phyloP scores from a whole-genome alignment of 2,113 vertebrate genomes.

The Toxotes jaculatrix region DNA sequence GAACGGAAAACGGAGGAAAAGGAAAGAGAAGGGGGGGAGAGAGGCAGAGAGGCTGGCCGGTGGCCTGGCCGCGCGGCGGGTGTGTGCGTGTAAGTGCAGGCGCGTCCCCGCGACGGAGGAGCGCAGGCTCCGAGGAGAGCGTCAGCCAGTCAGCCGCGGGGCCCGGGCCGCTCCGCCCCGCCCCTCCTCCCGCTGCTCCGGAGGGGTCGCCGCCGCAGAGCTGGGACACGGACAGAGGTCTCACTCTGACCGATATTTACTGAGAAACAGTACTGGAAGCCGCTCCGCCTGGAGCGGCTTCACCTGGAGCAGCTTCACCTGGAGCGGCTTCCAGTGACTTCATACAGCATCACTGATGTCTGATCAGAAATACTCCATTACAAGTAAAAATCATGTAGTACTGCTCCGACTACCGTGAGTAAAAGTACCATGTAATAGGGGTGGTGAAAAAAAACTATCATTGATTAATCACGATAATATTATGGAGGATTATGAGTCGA shows the following conservation, averaged over 20 bases:
- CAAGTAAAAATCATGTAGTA: no score
- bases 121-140: background rate
- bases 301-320: no score
- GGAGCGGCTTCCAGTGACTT: no score
- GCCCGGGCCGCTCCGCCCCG: background rate
- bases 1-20: conserved; percentile 17
- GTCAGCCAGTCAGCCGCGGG: background rate
- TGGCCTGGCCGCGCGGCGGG: conserved; percentile 75
- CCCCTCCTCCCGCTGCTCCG: background rate
- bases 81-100: conserved; percentile 56
- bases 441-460: no score
- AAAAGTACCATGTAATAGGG: no score
- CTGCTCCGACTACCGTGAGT: no score
- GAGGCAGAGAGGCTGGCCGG: conserved; percentile 64
- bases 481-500: no score
- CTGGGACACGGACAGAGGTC: background rate
- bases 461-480: no score
- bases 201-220: background rate
- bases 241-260: conserved; percentile 11
- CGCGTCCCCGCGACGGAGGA: conserved; percentile 61
- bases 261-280: background rate
- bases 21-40: background rate
- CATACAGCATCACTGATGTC: no score
- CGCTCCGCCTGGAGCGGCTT: no score
- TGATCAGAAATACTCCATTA: no score